phyloP scores from a whole-genome alignment of 2,888 invertebrate genomes.

The Penaeus monodon region DNA sequence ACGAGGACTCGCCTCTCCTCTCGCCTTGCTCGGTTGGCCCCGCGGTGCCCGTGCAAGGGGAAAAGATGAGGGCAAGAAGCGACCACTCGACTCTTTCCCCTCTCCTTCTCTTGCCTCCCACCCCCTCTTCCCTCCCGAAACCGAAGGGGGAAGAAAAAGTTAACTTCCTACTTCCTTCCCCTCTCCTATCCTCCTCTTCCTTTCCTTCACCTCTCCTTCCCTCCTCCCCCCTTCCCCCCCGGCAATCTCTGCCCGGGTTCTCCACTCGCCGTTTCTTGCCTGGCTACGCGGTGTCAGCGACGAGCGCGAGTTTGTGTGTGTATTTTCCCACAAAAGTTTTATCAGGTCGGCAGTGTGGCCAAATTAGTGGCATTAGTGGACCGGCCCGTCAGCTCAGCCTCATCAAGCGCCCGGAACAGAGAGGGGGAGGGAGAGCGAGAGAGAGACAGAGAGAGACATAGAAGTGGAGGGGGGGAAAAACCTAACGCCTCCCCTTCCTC shows the following conservation, averaged over 20 bases:
- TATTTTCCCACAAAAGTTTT: constrained; percentile 45
- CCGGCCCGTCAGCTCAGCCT: constrained; percentile 54
- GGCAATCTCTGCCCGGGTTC: not conserved
- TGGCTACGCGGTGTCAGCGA: not conserved
- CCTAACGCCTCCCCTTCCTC: not conserved
- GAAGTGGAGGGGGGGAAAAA: not conserved
- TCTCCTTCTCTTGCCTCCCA: not conserved
- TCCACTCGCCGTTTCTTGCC: not conserved
- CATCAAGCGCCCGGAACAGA: constrained; percentile 32
- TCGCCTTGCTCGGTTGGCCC: no score
- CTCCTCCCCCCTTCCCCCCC: not conserved
- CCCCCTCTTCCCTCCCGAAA: not conserved
- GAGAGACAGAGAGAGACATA: not conserved
- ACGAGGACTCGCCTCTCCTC: no score
- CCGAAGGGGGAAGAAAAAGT: no score
- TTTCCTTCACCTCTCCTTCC: no score
- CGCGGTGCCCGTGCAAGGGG: no score
- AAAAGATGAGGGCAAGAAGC: no score
- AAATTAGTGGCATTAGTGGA: constrained; percentile 59
- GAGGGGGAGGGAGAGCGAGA: not conserved
- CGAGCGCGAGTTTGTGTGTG: constrained; percentile 35
- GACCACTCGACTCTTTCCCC: no score
- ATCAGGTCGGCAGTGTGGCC: constrained; percentile 33
- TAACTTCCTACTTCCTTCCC: no score
- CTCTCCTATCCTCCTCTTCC: no score